Percentiles rank a stretch among this genome's conserved stretches.
These are phyloP conservation scores for Phanerotoma sp. DNA, from an alignment of 2,888 invertebrate genomes.

Conservation along the genomic window DNA sequence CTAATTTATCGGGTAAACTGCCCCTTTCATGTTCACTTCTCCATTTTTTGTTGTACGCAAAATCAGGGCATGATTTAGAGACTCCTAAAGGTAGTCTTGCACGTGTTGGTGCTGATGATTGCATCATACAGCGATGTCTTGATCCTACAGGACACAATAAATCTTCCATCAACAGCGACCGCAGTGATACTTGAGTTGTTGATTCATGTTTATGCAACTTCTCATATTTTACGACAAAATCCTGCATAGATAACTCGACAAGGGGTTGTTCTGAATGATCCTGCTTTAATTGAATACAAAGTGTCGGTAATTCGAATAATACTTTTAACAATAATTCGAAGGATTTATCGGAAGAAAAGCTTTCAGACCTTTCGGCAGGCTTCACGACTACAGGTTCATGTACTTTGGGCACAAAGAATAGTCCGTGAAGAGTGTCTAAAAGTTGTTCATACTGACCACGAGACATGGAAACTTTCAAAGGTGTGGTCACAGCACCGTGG, in stretches of 20 bases:
- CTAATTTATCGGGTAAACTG: slow-evolving; percentile 51
- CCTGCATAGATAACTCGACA: slow-evolving; percentile 83
- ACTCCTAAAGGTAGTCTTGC: slow-evolving; percentile 46
- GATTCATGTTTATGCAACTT: slow-evolving; percentile 70
- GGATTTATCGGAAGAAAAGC: slow-evolving; percentile 48
- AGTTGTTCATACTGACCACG: slow-evolving; percentile 89
- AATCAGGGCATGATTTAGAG: slow-evolving; percentile 81
- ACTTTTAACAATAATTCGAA: slow-evolving; percentile 59
- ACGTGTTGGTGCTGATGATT: slow-evolving; percentile 62
- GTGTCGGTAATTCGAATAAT: slow-evolving; percentile 71
- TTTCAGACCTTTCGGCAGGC: slow-evolving; percentile 41
- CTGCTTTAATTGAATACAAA: slow-evolving; percentile 76
- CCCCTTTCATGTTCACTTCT: slow-evolving; percentile 41
- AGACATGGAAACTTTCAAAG: slow-evolving; percentile 81
- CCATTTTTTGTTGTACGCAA: slow-evolving; percentile 55
- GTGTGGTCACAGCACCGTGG: slow-evolving; percentile 76
- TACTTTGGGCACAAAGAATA: slow-evolving; percentile 50
- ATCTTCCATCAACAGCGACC: slow-evolving; percentile 90
- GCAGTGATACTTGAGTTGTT: slow-evolving; percentile 75
- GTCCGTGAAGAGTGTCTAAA: slow-evolving; percentile 66
- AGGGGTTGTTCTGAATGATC: slow-evolving; percentile 73
- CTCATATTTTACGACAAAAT: slow-evolving; percentile 77
- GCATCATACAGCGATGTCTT: slow-evolving; percentile 81
- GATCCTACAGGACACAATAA: slow-evolving; percentile 76
- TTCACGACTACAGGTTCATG: slow-evolving; percentile 39